A percentile compares a stretch with the other conserved stretches of the same genome.
phyloP scores from a whole-genome alignment of 2,797 vertebrate species.

The Australoheros facetus region DNA sequence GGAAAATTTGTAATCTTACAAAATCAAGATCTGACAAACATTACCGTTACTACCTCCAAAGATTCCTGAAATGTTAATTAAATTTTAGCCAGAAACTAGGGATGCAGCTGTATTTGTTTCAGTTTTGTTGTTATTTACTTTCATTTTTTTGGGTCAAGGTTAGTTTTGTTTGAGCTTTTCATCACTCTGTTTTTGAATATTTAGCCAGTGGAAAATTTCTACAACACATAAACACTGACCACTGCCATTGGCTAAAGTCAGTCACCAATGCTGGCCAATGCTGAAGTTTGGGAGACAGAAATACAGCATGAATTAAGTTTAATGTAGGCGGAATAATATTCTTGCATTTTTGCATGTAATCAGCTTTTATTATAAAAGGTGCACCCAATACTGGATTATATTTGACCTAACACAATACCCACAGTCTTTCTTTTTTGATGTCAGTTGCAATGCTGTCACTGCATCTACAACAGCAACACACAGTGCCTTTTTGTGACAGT shows the following conservation, averaged over 20 bases:
- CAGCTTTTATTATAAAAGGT: background rate
- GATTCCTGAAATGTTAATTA: background rate
- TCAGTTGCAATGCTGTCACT: background rate
- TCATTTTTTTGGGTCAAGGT: background rate
- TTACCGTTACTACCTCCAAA: background rate
- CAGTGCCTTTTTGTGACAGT: background rate
- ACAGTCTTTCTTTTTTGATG: background rate
- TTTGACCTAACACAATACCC: background rate
- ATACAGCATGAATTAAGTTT: rapidly evolving
- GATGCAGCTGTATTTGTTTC: background rate
- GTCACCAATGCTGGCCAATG: background rate
- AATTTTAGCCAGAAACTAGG: background rate
- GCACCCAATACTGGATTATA: background rate
- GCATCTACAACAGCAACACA: background rate
- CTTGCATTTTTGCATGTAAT: background rate
- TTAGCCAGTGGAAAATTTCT: background rate
- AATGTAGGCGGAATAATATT: background rate
- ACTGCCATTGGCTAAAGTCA: rapidly evolving
- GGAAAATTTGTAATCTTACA: background rate
- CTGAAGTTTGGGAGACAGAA: background rate
- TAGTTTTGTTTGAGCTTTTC: background rate
- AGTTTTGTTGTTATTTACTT: background rate
- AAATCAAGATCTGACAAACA: background rate
- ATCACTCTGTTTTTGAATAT: background rate
- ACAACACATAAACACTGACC: background rate